phyloP scores from a whole-genome alignment of 2,113 vertebrate species.

The Ammodytes marinus region DNA sequence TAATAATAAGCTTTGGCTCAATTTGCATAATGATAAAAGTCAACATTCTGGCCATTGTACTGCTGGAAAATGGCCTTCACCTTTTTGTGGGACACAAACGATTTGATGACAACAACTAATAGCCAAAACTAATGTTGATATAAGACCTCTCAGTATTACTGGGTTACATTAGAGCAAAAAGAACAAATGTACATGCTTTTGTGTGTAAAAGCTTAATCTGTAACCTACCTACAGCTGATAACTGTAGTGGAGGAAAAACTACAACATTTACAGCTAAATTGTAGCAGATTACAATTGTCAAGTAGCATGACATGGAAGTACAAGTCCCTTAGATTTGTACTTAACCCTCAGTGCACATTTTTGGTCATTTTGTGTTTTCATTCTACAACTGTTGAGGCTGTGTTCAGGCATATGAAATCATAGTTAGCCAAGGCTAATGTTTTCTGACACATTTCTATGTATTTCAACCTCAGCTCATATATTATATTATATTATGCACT shows the following conservation, averaged over 20 bases:
- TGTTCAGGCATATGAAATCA: too few relatives aligned
- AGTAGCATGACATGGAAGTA: neutral
- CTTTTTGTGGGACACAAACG: neutral
- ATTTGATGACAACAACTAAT: neutral
- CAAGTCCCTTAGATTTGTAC: neutral
- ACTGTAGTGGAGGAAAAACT: neutral
- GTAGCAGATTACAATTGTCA: neutral
- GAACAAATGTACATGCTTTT: neutral
- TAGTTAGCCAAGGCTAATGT: too few relatives aligned
- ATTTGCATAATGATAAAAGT: conserved; percentile 60
- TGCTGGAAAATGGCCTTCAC: conserved; percentile 11
- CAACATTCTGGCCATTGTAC: conserved; percentile 16
- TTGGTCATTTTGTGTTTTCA: too few relatives aligned
- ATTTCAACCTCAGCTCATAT: too few relatives aligned
- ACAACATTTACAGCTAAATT: neutral
- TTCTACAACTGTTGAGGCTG: too few relatives aligned
- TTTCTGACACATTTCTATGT: too few relatives aligned
- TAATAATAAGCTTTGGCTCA: conserved; percentile 49
- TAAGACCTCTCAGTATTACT: neutral
- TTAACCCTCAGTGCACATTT: too few relatives aligned
- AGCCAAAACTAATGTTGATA: neutral
- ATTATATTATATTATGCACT: too few relatives aligned
- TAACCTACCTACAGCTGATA: neutral
- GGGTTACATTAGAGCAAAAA: neutral
- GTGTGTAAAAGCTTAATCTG: neutral